Evolutionary conservation across 1,140 invertebrate species (phyloP).

Genomic region (Tetragnatha versicolor): DNA sequence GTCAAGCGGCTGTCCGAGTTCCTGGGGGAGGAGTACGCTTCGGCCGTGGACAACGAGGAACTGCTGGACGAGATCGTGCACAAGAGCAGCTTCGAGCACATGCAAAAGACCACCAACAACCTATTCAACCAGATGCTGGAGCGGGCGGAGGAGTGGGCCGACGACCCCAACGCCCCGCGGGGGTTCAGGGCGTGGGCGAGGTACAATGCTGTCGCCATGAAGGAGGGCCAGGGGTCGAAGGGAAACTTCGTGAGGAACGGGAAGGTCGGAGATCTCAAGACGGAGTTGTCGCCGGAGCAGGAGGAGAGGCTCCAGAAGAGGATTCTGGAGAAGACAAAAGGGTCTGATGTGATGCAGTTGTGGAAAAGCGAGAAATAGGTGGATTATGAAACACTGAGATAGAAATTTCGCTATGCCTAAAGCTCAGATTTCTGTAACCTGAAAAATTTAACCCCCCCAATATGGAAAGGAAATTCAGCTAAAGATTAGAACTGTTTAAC

Average conservation of each 20-base stretch:
- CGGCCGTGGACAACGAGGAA: constrained; percentile 17
- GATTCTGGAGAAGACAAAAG: constrained; percentile 33
- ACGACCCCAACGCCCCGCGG: constrained; percentile 4
- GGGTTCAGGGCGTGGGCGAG: constrained; percentile 32
- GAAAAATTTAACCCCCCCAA: too few species aligned
- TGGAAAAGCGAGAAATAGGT: constrained; percentile 25
- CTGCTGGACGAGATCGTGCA: constrained; percentile 46
- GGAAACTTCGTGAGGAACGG: constrained; percentile 65
- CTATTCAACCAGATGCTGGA: constrained; percentile 32
- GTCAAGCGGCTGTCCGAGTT: constrained; percentile 32
- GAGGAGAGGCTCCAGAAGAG: constrained; percentile 60
- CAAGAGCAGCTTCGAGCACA: constrained; percentile 42
- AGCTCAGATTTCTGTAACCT: too few species aligned
- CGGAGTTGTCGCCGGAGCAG: constrained; percentile 64
- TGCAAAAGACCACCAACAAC: constrained; percentile 42
- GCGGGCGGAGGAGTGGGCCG: constrained; percentile 19
- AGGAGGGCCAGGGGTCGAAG: constrained; percentile 12
- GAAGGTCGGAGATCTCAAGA: constrained; percentile 66
- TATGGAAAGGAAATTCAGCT: too few species aligned
- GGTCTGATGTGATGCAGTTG: constrained; percentile 42
- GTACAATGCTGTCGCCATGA: constrained; percentile 4
- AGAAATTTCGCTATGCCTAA: too few species aligned
- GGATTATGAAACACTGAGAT: too few species aligned
- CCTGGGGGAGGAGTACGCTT: constrained; percentile 33
- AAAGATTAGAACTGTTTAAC: too few species aligned